Evolutionary conservation across 2,113 vertebrate genomes (phyloP).

Genomic region (Puma concolor): DNA sequence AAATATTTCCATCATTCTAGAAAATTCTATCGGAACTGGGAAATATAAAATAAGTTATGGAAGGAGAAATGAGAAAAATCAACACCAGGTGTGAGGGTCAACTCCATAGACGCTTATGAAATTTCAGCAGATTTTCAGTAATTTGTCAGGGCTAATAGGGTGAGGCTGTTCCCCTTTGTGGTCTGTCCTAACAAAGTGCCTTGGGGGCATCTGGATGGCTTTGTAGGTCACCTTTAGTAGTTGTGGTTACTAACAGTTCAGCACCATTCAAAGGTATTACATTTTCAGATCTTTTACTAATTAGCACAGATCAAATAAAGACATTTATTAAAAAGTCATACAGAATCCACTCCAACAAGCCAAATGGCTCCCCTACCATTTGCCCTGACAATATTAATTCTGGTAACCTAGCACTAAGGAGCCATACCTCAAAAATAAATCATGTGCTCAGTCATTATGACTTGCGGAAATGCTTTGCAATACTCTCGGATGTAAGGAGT

Average conservation of each 20-base stretch:
- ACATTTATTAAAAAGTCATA: neutral
- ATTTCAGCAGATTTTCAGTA: neutral
- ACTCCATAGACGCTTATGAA: accelerated
- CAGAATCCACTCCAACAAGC: neutral
- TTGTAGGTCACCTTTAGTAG: neutral
- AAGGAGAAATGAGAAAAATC: neutral
- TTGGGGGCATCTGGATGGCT: neutral
- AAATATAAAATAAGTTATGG: neutral
- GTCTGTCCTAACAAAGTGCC: neutral
- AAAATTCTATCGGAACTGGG: neutral
- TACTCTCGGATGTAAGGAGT: neutral
- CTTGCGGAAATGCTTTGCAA: neutral
- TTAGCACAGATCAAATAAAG: conserved; percentile 13
- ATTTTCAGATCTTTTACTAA: neutral
- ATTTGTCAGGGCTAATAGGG: neutral
- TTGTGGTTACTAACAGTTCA: neutral
- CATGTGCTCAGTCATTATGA: neutral
- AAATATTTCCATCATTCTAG: neutral
- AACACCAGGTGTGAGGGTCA: too few relatives aligned
- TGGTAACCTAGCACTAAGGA: neutral
- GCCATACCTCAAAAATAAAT: neutral
- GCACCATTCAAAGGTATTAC: neutral
- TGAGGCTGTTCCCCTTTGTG: neutral
- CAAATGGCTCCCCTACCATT: neutral
- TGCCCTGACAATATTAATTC: neutral